phyloP scores from a whole-genome alignment of 2,888 invertebrate genomes.

The Heliothis peltigera region DNA sequence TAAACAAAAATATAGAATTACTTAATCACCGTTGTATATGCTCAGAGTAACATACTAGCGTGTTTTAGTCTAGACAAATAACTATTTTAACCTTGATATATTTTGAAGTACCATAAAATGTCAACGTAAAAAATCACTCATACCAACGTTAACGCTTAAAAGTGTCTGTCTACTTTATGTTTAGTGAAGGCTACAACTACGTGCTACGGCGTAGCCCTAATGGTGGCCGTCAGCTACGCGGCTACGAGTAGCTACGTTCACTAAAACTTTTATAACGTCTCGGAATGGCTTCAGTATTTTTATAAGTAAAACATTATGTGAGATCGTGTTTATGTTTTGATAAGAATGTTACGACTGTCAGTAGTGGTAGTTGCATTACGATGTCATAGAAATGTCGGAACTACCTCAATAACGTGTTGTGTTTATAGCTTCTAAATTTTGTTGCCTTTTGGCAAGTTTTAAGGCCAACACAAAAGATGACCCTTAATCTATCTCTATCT shows the following conservation, averaged over 20 bases:
- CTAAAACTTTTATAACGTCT: slow-evolving; percentile 57
- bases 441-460: neutral
- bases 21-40: too few relatives aligned
- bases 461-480: neutral
- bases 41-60: too few relatives aligned
- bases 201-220: slow-evolving; percentile 63
- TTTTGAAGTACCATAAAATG: slow-evolving; percentile 2
- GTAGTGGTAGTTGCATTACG: neutral
- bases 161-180: slow-evolving; percentile 54
- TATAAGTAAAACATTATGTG: slow-evolving; percentile 27
- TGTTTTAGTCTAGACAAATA: too few relatives aligned
- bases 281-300: slow-evolving; percentile 44
- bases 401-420: neutral
- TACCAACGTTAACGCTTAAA: slow-evolving; percentile 36
- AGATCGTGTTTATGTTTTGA: slow-evolving; percentile 11
- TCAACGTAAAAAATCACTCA: slow-evolving; percentile 15
- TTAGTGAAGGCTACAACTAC: slow-evolving; percentile 48
- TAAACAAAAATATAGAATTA: too few relatives aligned
- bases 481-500: too few relatives aligned
- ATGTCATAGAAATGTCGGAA: neutral
- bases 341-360: slow-evolving; percentile 6
- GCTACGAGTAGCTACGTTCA: slow-evolving; percentile 54
- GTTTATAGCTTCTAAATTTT: neutral
- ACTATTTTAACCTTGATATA: neutral
- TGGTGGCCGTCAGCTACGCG: slow-evolving; percentile 56